Conservation (phyloP, 2,113 vertebrate species). For the Ailuropoda melanoleuca region DNA sequence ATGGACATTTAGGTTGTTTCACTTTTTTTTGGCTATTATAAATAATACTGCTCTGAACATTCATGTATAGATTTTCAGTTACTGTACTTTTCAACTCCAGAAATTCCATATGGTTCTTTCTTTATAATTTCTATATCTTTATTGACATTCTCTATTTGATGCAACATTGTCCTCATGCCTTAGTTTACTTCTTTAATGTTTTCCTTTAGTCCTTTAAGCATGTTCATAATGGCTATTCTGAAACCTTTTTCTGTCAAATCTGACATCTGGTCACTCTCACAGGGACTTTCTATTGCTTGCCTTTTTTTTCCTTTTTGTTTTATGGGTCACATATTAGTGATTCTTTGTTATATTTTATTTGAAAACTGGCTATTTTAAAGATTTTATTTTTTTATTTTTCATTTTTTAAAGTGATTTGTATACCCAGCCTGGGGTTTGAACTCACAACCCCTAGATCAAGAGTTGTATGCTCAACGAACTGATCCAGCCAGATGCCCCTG, state of each 20-base stretch:
- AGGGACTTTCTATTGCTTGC: background rate
- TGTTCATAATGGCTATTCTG: background rate
- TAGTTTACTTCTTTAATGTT: background rate
- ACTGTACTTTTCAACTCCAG: background rate
- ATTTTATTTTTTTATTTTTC: background rate
- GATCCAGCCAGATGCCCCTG: background rate
- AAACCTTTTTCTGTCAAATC: background rate
- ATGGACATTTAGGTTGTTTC: background rate
- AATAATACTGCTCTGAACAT: background rate
- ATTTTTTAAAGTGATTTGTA: background rate
- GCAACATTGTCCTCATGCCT: rapidly evolving
- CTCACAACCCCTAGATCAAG: background rate
- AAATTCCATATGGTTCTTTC: background rate
- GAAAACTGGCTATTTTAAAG: background rate
- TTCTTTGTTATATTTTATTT: background rate
- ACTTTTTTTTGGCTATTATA: background rate
- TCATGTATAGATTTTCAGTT: background rate
- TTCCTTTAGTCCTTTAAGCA: background rate
- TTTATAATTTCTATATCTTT: background rate
- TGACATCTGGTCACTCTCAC: background rate
- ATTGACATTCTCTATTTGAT: no score
- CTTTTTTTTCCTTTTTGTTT: background rate
- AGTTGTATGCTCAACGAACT: background rate
- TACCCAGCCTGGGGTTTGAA: background rate
- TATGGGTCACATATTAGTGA: background rate